Base-by-base conservation (phyloP, 2,888 invertebrate genomes). In the Drosophila nigricruria region DNA sequence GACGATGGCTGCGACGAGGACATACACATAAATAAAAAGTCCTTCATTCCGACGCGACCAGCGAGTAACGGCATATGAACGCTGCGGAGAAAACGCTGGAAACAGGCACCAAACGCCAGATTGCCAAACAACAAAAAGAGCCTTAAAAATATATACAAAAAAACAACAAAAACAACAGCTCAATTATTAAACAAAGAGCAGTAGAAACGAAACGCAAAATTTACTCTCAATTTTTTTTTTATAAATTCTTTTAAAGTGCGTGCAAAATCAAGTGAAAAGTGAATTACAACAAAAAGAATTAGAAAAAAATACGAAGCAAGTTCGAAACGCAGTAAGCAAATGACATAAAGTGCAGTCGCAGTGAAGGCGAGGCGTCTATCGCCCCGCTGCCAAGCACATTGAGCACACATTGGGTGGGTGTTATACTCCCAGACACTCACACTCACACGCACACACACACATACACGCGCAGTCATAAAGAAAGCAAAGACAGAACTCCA, bases 1-100 rank as follows among this genome's bases (percentile, higher is more conserved):
- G 18, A 40, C 68, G 56, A 52, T 54, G 80, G 74, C 85, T 69
- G 72, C 89, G 82, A 70, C 89, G 89, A 88, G 89, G 84, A 88
- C 89, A 82, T 89, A 82, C 89, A 92, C 92, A 92, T 92, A 92
- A 93, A 93, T 92, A 93, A 92, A 92, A 92, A 92, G 90, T 91
- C 91, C 91, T 92, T 91, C 92, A 91, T 91, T 92, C 92, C 92
- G 91, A 91, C 92, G 92, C 92, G 92, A 92, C 89, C 89, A 90
- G 92, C 92, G 92, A 92, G 91, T 92, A 91, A 92, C 88, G 88
- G 82, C 85, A 81, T 73, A 87, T 71, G 76, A 84, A 77, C 77
- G 79, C 79, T 77, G 73, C 83, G 82, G 88, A 84, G 82, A 77
- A 81, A 88, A 79, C 77, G 79, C 79, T 81, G 65, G 36, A 69